Percentiles rank a stretch among this genome's conserved stretches.
Conservation (phyloP, 2,888 invertebrate genomes). For the Timema podura region DNA sequence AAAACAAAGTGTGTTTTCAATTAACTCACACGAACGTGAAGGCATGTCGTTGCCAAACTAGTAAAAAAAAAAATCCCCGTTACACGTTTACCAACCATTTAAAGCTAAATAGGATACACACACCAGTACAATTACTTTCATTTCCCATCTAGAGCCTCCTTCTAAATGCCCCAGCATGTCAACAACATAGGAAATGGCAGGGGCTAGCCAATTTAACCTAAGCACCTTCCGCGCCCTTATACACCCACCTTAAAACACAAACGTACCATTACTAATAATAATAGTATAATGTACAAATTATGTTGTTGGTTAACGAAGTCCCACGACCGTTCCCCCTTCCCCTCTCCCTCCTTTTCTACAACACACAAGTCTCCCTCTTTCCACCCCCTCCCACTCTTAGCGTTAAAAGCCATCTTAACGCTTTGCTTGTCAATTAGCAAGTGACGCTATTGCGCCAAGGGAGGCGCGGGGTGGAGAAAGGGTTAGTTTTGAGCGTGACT, state of each 20-base stretch:
- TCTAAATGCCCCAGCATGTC: slow-evolving; percentile 12
- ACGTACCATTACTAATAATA: neutral
- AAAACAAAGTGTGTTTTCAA: too few species aligned
- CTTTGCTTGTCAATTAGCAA: slow-evolving; percentile 14
- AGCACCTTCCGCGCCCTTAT: neutral
- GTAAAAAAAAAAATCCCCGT: too few species aligned
- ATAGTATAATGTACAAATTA: slow-evolving; percentile 14
- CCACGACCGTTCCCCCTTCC: neutral
- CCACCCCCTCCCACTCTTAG: neutral
- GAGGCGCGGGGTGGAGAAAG: neutral
- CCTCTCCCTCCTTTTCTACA: neutral
- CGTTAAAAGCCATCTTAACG: slow-evolving; percentile 17
- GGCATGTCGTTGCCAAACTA: too few species aligned
- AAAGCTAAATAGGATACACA: too few species aligned
- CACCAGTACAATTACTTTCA: too few species aligned
- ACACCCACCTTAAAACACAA: too few species aligned
- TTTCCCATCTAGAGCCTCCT: too few species aligned
- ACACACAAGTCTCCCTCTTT: neutral
- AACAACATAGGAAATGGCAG: neutral
- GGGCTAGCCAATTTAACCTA: slow-evolving; percentile 6
- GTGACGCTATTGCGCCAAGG: neutral
- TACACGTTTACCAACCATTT: too few species aligned
- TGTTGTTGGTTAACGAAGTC: slow-evolving; percentile 14
- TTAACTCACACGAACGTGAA: too few species aligned
- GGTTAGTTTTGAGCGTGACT: neutral